These are phyloP conservation scores for Dipodomys spectabilis DNA, from an alignment of 2,113 vertebrate genomes.

Conservation along the genomic window DNA sequence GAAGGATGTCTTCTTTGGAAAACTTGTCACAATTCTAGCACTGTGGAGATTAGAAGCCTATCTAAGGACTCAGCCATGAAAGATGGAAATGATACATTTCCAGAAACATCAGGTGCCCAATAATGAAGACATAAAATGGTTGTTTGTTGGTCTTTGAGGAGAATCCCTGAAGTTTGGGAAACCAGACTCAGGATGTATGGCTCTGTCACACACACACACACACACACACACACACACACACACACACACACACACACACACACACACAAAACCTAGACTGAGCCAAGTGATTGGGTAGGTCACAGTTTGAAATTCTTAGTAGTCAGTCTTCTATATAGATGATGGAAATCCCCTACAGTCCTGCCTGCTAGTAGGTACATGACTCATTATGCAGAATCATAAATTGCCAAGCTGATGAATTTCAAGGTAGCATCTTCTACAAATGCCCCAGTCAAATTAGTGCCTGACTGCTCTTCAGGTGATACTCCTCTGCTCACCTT, in stretches of 20 bases:
- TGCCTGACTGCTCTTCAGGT: background rate
- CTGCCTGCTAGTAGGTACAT: background rate
- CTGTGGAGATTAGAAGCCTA: background rate
- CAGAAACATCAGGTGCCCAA: background rate
- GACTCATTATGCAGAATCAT: background rate
- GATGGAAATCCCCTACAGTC: background rate
- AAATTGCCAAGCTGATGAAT: background rate
- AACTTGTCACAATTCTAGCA: slow-evolving; percentile 35
- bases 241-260: too few relatives aligned
- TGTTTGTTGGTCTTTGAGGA: background rate
- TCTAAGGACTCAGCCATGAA: background rate
- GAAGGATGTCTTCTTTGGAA: slow-evolving; percentile 38
- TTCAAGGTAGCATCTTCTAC: background rate
- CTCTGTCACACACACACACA: background rate
- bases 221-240: too few relatives aligned
- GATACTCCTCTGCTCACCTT: background rate
- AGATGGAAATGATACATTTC: slow-evolving; percentile 41
- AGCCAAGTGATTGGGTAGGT: background rate
- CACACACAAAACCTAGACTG: background rate
- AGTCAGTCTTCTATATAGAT: background rate
- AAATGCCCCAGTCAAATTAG: background rate
- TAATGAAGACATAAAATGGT: background rate
- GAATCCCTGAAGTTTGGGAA: background rate
- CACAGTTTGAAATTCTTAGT: background rate
- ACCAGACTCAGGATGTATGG: background rate